A percentile compares a stretch with the other conserved stretches of the same genome.
phyloP scores from a whole-genome alignment of 64 coral and sea anemone genomes.

The Exaiptasia diaphana region DNA sequence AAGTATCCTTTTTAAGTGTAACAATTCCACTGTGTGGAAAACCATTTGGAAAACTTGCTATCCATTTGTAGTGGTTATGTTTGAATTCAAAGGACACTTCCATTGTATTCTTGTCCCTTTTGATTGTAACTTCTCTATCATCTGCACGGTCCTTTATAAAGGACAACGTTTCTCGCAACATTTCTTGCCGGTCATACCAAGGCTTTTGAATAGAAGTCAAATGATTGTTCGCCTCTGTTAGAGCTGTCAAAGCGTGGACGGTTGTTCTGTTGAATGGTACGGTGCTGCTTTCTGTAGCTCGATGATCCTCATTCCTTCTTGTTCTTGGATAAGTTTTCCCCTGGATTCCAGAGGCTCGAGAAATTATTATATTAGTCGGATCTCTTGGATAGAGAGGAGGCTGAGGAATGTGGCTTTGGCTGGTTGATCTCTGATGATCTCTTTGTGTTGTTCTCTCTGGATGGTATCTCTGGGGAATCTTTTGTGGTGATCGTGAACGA shows the following conservation, averaged over 20 bases:
- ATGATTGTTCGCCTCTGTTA: too few species aligned
- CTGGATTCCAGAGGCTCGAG: too few species aligned
- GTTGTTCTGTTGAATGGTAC: neutral
- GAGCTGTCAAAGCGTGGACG: neutral
- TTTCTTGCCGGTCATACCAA: neutral
- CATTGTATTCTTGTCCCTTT: neutral
- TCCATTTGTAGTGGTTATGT: conserved; percentile 6
- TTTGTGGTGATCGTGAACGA: neutral
- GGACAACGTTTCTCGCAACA: neutral
- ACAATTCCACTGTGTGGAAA: neutral
- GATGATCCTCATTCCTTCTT: too few species aligned
- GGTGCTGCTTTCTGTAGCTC: too few species aligned
- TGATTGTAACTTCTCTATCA: neutral
- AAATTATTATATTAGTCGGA: too few species aligned
- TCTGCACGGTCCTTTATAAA: neutral
- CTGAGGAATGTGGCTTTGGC: too few species aligned
- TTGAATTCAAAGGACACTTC: neutral
- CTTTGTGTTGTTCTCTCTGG: neutral
- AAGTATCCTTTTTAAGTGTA: neutral
- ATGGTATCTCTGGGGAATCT: neutral
- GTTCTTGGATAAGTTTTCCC: too few species aligned
- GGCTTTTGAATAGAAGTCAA: too few species aligned
- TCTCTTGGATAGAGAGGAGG: too few species aligned
- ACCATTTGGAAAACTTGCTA: neutral
- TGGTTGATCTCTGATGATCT: neutral